These are phyloP conservation scores for Pogonocherus hispidulus DNA, from an alignment of 2,888 invertebrate genomes.

Conservation along the genomic window DNA sequence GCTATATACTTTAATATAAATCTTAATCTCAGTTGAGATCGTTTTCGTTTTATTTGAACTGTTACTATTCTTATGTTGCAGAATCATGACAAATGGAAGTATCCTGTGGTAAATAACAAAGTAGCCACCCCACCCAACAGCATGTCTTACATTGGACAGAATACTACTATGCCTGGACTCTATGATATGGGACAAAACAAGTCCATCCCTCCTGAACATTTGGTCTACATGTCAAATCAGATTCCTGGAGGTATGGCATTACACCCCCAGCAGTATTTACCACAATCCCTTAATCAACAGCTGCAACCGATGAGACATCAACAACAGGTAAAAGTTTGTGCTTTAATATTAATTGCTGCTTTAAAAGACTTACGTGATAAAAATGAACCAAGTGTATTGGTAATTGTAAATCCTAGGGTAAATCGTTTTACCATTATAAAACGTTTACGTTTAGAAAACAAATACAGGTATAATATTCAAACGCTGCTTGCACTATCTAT, in stretches of 20 bases:
- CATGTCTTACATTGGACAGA: slow-evolving; percentile 66
- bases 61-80: slow-evolving; percentile 68
- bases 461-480: too few species aligned
- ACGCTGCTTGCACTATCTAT: too few species aligned
- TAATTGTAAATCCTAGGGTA: too few species aligned
- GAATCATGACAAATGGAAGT: slow-evolving; percentile 92
- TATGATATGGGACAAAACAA: slow-evolving; percentile 73
- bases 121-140: slow-evolving; percentile 69
- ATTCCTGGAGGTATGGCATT: slow-evolving; percentile 67
- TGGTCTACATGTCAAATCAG: slow-evolving; percentile 75
- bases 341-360: not conserved
- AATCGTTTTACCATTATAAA: too few species aligned
- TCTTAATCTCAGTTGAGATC: too few species aligned
- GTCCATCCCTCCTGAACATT: slow-evolving; percentile 69
- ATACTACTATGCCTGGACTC: slow-evolving; percentile 67
- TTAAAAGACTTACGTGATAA: too few species aligned
- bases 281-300: slow-evolving; percentile 60
- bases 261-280: slow-evolving; percentile 60
- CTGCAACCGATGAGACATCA: slow-evolving; percentile 63
- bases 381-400: too few species aligned
- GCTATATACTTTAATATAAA: too few species aligned
- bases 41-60: too few species aligned
- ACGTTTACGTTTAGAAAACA: too few species aligned
- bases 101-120: slow-evolving; percentile 74
- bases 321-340: slow-evolving; percentile 54